A percentile compares a stretch with the other conserved stretches of the same genome.
These are phyloP conservation scores for Budorcas taxicolor DNA, from an alignment of 2,113 vertebrate genomes.

Conservation along the genomic window DNA sequence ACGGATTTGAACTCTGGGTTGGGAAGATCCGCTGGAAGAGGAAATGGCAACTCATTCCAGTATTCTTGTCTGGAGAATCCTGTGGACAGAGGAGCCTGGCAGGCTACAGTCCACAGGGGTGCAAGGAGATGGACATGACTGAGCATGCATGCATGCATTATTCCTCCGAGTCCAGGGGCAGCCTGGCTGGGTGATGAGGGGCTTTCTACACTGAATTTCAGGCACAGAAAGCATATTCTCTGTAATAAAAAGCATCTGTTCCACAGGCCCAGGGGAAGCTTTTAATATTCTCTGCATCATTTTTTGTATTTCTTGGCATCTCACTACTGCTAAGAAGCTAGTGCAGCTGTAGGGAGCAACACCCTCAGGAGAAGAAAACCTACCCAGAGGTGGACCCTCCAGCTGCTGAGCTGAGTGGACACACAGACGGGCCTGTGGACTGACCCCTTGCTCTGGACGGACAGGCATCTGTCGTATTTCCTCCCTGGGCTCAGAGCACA, in stretches of 20 bases:
- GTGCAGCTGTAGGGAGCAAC: rapidly evolving
- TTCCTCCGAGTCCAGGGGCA: rapidly evolving
- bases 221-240: not conserved
- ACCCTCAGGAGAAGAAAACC: not conserved
- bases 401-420: rapidly evolving
- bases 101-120: not conserved
- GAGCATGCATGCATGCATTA: rapidly evolving
- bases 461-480: not conserved
- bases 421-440: not conserved
- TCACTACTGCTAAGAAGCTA: not conserved
- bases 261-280: not conserved
- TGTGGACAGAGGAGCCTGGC: not conserved
- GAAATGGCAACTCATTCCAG: not conserved
- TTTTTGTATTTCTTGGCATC: not conserved
- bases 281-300: not conserved
- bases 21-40: not conserved
- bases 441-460: rapidly evolving
- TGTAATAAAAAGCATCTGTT: not conserved
- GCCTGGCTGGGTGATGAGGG: too few relatives aligned
- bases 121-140: not conserved
- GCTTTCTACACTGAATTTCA: not conserved
- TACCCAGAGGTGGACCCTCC: too few relatives aligned
- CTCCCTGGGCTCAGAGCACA: not conserved
- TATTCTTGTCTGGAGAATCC: not conserved
- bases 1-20: not conserved